Evolutionary conservation across 2,888 invertebrate species (phyloP), one percentile per base, ranked within the genome.

Genomic region (Limnephilus rhombicus): DNA sequence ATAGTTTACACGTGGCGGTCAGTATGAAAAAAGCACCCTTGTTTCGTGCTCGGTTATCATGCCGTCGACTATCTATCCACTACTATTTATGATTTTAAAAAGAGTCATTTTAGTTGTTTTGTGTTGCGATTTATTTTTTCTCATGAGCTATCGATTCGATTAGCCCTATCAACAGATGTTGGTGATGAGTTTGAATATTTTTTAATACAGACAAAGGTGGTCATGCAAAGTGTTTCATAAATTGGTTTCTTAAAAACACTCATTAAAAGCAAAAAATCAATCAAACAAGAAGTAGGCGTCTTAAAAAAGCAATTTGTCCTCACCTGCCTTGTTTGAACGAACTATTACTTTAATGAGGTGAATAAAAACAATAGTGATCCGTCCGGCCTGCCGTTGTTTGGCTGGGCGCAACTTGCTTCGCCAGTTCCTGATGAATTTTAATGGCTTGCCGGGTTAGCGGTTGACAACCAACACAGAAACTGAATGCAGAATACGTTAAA

Each of bases 281-380:
- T 45, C 45, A 45, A 68, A 18, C 18, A 7, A 18, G 18, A 7
- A 18, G 18, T 7, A 68, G 5, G 24, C 3, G 4, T 24, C 24
- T 53, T 18, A 68, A 24, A 68, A 24, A 68, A 18, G 24, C 68
- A 68, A 68, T 68, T 18, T 18, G 18, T 18, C 7, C 5, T 2
- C n/a, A 68, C 68, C 24, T 24, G 68, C 68, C 24, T 24, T 68
- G 24, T 68, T 68, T 68, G 24, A 9, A 24, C 9, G 68, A n/a
- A 86, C 45, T 45, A n/a, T 85, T 37, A 15, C n/a, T 24, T 86
- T 45, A 45, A 24, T 86, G 41, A 83, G 13, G 18, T 18, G 34
- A 86, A n/a, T 86, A 86, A 86, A 86, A 86, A 49, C 24, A 34
- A 83, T 37, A 83, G 83, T 15, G 37, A 83, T 83, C 83, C 68